Conservation (phyloP, 2,888 invertebrate species). For the Elysia crispata region DNA sequence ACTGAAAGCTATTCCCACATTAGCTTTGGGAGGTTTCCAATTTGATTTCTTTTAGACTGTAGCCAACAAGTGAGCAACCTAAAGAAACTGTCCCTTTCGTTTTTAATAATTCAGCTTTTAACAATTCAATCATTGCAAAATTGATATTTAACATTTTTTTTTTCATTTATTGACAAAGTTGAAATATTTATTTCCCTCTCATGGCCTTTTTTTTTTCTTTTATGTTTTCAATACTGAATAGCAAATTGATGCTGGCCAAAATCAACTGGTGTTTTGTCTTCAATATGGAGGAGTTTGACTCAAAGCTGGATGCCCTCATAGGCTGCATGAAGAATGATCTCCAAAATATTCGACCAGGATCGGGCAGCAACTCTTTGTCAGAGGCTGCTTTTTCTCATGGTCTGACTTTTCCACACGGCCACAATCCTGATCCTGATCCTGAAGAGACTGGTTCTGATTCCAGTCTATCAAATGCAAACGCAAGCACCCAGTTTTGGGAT, state of each 20-base stretch:
- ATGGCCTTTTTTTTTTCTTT: no score
- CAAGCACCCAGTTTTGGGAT: conserved; percentile 61
- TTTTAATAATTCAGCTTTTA: no score
- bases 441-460: neutral
- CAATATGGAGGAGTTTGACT: conserved; percentile 59
- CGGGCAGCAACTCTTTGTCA: neutral
- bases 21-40: no score
- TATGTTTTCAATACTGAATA: conserved; percentile 36
- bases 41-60: no score
- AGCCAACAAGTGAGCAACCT: no score
- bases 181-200: no score
- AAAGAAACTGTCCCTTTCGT: no score
- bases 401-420: conserved; percentile 46
- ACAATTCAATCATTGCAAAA: no score
- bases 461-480: neutral
- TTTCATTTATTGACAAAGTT: no score
- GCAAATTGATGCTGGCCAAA: conserved; percentile 69
- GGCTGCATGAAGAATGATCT: conserved; percentile 53
- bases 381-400: neutral
- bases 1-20: no score
- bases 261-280: conserved; percentile 72
- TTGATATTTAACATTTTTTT: no score
- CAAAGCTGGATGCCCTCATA: conserved; percentile 56
- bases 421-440: conserved; percentile 42
- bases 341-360: neutral